Evolutionary conservation across 2,797 vertebrate genomes (phyloP), one percentile per base, ranked within the genome.

Genomic region (Coregonus suidteri): DNA sequence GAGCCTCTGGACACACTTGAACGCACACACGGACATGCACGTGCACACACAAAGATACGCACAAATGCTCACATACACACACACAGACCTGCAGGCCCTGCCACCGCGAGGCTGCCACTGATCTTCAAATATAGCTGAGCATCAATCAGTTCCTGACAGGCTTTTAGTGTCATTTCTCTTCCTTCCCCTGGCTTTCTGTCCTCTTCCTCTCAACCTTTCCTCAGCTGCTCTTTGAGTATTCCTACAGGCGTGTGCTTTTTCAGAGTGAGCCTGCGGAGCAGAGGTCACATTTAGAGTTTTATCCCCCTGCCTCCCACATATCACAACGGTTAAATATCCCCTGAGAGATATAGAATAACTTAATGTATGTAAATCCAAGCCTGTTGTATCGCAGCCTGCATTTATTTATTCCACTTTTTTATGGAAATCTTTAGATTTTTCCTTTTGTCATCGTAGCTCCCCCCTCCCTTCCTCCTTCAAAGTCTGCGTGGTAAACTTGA

Each of bases 41-140:
- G 83, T 76, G 66, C 79, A 20, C 70, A 71, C 41, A 25, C 41
- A 53, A 20, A 35, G 53, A 59, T 13, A 59, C 31, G 16, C 47
- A 71, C 18, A 71, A 13, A 72, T 13, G 54, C 47, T 56, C 16
- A 71, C 25, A 77, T 35, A 72, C n/a, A 62, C 25, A 34, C 70
- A 74, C 47, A 41, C 87, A 96, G 94, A 96, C 95, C 95, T 93
- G 90, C 85, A 91, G 85, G 85, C 91, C 93, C 93, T 93, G 94
- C 93, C 82, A 90, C 91, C 91, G 93, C 93, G 94, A 95, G 94
- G 93, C 95, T 95, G 91, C 82, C 92, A 96, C 95, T 95, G 94
- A 96, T 96, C 96, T 96, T 97, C 95, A 97, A 95, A 96, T 95
- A 94, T 93, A 91, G 95, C 91, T 91, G 92, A 94, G 93, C 94